Conservation (phyloP, 1,140 invertebrate species). For the Caerostris darwini region DNA sequence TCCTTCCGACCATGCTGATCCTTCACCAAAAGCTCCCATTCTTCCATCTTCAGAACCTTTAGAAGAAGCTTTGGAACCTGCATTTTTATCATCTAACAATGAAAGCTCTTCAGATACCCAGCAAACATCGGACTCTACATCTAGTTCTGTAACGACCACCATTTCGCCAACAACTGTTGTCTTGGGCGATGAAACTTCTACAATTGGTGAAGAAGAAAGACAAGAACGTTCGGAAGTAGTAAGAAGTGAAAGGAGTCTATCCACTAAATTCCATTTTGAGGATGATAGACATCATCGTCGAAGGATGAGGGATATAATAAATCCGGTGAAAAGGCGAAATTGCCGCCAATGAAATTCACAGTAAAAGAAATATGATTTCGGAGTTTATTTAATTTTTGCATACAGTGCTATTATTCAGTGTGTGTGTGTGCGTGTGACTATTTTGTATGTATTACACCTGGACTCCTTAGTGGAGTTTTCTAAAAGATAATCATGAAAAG, state of each 20-base stretch:
- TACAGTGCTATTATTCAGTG: slow-evolving; percentile 22
- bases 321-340: background rate
- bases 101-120: slow-evolving; percentile 58
- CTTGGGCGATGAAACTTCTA: background rate
- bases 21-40: background rate
- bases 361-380: background rate
- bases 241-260: background rate
- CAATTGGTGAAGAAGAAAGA: background rate
- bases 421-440: slow-evolving; percentile 20
- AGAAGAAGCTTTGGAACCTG: slow-evolving; percentile 7
- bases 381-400: background rate
- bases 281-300: background rate
- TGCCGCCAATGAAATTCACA: background rate
- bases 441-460: background rate
- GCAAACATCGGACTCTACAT: slow-evolving; percentile 56
- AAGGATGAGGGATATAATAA: background rate
- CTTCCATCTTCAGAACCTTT: background rate
- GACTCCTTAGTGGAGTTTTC: slow-evolving; percentile 6
- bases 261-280: background rate
- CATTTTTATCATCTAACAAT: slow-evolving; percentile 42
- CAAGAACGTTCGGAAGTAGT: background rate
- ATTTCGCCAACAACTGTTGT: slow-evolving; percentile 50
- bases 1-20: slow-evolving; percentile 22
- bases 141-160: slow-evolving; percentile 55
- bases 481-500: slow-evolving; percentile 15